Evolutionary conservation across 2,113 vertebrate genomes (phyloP).

Genomic region (rat (Rattus norvegicus)): GRCr8 NC_086020.1:249625501-249626000

Average conservation of each 20-base stretch:
- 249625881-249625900: background rate
- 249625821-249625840: background rate
- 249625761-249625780: too few species aligned
- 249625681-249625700: background rate
- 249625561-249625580: background rate
- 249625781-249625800: too few species aligned
- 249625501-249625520: background rate
- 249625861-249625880: constrained; percentile 9
- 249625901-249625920: background rate
- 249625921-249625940: background rate
- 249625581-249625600: background rate
- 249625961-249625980: background rate
- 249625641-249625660: background rate
- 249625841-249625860: background rate
- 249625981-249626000: background rate
- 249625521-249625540: too few species aligned
- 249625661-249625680: background rate
- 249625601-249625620: background rate
- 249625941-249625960: background rate
- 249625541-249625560: background rate
- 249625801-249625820: background rate
- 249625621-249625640: background rate
- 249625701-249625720: too few species aligned
- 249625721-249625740: too few species aligned
- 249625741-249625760: too few species aligned